Base-by-base conservation (phyloP, 2,888 invertebrate species). In the Sphecodes monilicornis region DNA sequence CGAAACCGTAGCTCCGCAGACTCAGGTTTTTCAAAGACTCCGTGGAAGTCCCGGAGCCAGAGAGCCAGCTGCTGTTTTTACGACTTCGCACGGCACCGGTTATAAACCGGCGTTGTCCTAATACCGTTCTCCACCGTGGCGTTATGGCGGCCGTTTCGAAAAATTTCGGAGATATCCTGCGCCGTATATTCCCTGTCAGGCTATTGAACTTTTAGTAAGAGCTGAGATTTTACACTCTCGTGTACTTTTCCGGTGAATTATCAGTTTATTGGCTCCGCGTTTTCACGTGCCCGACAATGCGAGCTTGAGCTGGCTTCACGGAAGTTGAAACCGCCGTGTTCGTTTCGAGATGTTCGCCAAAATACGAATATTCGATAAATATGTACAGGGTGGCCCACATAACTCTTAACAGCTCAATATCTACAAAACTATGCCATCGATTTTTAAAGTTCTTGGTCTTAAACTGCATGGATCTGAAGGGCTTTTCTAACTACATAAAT, bases 21-120 rank as follows among this genome's bases (percentile, higher is more conserved):
- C 66, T 77, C 76, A 70, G 57, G n/a, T 87, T 88, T 88, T 84
- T 86, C 88, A 78, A 78, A 82, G 39, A 36, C 71, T 73, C 57
- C 29, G 78, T 43, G 32, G 11, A 76, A 85, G 81, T 80, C 81
- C 41, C 26, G 68, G 66, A 64, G 29, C 36, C 43, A n/a, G 54
- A 6, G 46, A 50, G 69, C 66, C 76, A 64, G 64, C 77, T 50
- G 73, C 46, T 39, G 74, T 79, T 76, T 89, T 89, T 75, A 78
- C 76, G 82, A 83, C 78, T 75, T 77, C 26, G 68, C 72, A 46
- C 77, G 79, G 54, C 69, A 71, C 72, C 73, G 80, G 78, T 78
- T 85, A 80, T 84, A 88, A 85, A 82, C 66, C 72, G 78, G 70
- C 86, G 50, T 73, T 70, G 69, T 76, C 72, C 73, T 39, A 50